These are phyloP conservation scores for Melanotus villosus DNA, from an alignment of 2,888 invertebrate species.

Conservation along the genomic window DNA sequence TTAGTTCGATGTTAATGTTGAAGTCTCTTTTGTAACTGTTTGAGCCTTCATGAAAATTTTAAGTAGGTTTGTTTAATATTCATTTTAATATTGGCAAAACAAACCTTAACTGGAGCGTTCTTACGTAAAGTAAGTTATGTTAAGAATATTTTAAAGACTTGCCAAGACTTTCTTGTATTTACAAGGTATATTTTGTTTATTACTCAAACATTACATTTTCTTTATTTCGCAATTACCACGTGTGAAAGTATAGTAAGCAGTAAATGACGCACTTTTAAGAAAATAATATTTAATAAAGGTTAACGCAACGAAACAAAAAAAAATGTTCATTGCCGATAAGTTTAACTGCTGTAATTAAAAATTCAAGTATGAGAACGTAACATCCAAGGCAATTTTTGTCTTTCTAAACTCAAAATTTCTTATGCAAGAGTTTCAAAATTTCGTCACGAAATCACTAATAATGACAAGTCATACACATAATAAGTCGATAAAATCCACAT, in stretches of 20 bases:
- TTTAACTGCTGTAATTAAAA: background rate
- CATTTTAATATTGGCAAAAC: no score
- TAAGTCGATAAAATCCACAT: conserved; percentile 6
- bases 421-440: conserved; percentile 2
- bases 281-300: conserved; percentile 4
- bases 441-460: background rate
- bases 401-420: background rate
- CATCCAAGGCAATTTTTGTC: conserved; percentile 4
- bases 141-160: no score
- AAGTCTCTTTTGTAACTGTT: no score
- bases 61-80: no score
- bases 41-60: no score
- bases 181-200: background rate
- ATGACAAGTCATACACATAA: background rate
- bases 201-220: background rate
- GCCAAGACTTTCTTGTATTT: background rate
- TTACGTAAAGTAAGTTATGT: no score
- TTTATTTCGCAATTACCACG: background rate
- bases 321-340: background rate
- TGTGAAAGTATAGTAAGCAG: conserved; percentile 11
- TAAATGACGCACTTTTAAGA: conserved; percentile 5
- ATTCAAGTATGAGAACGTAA: background rate
- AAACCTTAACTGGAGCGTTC: no score
- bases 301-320: background rate
- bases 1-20: no score